phyloP scores from a whole-genome alignment of 2,113 vertebrate species.

The Channa argus region DNA sequence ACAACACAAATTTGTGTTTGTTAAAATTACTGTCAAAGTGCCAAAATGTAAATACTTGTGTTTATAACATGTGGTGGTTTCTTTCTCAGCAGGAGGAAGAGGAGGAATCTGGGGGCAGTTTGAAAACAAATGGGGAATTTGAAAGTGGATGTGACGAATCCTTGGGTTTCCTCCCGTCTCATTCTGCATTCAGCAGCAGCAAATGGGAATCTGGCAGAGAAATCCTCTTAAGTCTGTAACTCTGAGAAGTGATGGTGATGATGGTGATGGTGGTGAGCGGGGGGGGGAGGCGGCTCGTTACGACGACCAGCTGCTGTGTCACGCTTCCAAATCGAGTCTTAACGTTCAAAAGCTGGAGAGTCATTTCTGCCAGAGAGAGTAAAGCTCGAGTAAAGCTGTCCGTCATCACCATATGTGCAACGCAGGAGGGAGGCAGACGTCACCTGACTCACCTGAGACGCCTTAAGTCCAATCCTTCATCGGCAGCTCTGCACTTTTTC shows the following conservation, averaged over 20 bases:
- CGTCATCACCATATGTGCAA: slow-evolving; percentile 27
- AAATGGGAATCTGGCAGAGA: slow-evolving; percentile 62
- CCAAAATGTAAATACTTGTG: no score
- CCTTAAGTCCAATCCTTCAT: not conserved
- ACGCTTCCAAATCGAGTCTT: slow-evolving; percentile 49
- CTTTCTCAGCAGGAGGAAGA: no score
- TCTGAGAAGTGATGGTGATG: slow-evolving; percentile 40
- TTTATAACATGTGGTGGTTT: no score
- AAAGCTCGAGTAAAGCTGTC: slow-evolving; percentile 57
- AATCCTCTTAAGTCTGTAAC: slow-evolving; percentile 67
- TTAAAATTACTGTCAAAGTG: no score
- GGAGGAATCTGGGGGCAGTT: no score
- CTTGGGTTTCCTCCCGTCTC: slow-evolving; percentile 12
- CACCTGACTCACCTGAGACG: slow-evolving; percentile 8
- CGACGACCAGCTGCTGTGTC: slow-evolving; percentile 64
- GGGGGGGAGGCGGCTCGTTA: slow-evolving; percentile 42
- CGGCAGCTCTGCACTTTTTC: no score
- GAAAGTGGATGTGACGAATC: not conserved
- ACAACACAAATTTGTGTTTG: no score
- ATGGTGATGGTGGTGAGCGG: no score
- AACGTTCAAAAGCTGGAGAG: slow-evolving; percentile 47
- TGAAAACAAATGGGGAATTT: no score
- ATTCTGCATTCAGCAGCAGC: slow-evolving; percentile 61
- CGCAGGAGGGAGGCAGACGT: slow-evolving; percentile 4
- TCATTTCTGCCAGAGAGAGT: slow-evolving; percentile 44